Percentiles rank a stretch among this genome's conserved stretches.
Evolutionary conservation across 1,140 invertebrate species (phyloP).

Genomic region (Sogatella furcifera): DNA sequence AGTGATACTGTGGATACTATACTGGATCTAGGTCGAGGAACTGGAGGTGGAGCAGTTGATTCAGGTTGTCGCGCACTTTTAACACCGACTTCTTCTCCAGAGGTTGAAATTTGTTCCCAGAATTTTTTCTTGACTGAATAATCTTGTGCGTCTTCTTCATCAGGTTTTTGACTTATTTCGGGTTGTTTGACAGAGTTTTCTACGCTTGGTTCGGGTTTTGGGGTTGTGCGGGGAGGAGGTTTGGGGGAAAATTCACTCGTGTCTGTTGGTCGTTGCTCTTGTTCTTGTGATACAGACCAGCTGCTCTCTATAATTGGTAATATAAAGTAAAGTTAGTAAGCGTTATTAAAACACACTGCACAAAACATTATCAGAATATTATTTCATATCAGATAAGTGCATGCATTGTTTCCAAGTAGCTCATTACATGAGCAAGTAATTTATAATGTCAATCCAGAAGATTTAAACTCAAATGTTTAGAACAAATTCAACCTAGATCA

Average conservation of each 20-base stretch:
- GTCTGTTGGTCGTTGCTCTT: constrained; percentile 16
- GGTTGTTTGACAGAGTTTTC: constrained; percentile 7
- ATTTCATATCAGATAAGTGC: not conserved
- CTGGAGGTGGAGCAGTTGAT: constrained; percentile 24
- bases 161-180: not conserved
- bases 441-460: too few species aligned
- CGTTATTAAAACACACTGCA: constrained; percentile 13
- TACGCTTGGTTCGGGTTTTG: constrained; percentile 4
- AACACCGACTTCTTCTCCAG: not conserved
- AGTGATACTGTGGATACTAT: constrained; percentile 18
- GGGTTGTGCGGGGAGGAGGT: constrained; percentile 10
- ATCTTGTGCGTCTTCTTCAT: constrained; percentile 13
- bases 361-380: constrained; percentile 4
- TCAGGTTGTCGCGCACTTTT: constrained; percentile 17
- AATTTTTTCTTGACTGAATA: constrained; percentile 35
- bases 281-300: constrained; percentile 15
- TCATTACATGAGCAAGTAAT: too few species aligned
- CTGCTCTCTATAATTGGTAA: constrained; percentile 19
- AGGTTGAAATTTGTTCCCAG: constrained; percentile 34
- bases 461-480: too few species aligned
- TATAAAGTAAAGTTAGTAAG: constrained; percentile 13
- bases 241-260: constrained; percentile 12
- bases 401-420: not conserved
- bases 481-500: too few species aligned
- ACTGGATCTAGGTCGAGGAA: constrained; percentile 33